Evolutionary conservation across 2,888 invertebrate species (phyloP).

Genomic region (Drosophila differens): DNA sequence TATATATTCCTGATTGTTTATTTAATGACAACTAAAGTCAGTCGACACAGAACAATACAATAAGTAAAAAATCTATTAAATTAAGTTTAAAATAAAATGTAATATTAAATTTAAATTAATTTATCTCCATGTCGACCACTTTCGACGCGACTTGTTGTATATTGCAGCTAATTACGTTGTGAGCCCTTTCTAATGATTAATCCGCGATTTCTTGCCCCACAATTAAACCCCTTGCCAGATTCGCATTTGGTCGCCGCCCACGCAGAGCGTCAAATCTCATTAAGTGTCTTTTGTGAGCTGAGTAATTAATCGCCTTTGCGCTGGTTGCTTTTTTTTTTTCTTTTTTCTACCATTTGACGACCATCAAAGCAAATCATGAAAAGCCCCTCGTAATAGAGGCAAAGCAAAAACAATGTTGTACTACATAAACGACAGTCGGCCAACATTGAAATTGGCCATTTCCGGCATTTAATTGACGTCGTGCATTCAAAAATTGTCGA

Average conservation of each 20-base stretch:
- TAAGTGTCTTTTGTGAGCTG: constrained; percentile 67
- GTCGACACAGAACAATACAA: neutral
- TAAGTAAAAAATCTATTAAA: neutral
- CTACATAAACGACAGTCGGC: constrained; percentile 42
- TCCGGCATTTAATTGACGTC: constrained; percentile 77
- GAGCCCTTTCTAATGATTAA: constrained; percentile 39
- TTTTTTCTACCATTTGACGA: constrained; percentile 50
- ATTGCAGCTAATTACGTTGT: constrained; percentile 46
- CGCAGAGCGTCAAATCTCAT: constrained; percentile 67
- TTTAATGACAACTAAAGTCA: neutral
- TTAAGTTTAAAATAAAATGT: neutral
- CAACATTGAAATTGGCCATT: constrained; percentile 73
- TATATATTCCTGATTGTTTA: neutral
- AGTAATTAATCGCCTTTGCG: constrained; percentile 74
- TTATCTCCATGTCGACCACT: neutral
- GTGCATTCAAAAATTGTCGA: constrained; percentile 64
- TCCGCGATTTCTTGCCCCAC: constrained; percentile 45
- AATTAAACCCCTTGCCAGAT: constrained; percentile 53
- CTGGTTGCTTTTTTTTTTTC: neutral
- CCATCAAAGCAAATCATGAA: constrained; percentile 77
- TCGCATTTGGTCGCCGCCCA: constrained; percentile 28
- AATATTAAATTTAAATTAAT: neutral
- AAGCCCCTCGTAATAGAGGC: constrained; percentile 65
- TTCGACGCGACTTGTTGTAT: constrained; percentile 10
- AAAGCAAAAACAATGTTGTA: constrained; percentile 24